Conservation (phyloP, 2,113 vertebrate genomes). For the Zingel zingel region DNA sequence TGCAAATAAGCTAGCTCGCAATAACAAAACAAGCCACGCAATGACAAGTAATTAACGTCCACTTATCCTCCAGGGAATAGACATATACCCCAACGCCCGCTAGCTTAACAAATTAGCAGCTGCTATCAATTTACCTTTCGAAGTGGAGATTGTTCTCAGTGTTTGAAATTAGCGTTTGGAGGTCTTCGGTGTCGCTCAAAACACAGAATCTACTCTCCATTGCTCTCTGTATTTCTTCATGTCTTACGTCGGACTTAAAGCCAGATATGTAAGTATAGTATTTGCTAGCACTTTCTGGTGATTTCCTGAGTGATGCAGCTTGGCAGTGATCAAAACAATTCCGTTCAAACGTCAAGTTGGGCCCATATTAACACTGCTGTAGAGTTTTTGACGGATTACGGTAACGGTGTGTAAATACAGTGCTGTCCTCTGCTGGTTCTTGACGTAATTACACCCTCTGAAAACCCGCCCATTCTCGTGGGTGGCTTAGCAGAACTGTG, state of each 20-base stretch:
- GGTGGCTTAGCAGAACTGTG: neutral
- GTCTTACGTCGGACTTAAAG: constrained; percentile 51
- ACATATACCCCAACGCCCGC: neutral
- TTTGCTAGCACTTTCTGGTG: constrained; percentile 15
- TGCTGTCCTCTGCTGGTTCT: constrained; percentile 61
- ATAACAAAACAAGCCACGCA: constrained; percentile 24
- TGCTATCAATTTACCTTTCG: constrained; percentile 73
- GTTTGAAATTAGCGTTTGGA: constrained; percentile 67
- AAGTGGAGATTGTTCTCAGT: constrained; percentile 54
- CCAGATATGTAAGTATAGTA: neutral
- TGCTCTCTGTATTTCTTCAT: constrained; percentile 76
- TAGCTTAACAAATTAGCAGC: neutral
- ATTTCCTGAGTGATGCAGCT: neutral
- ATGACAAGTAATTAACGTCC: neutral
- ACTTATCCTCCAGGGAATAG: neutral
- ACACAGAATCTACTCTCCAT: constrained; percentile 82
- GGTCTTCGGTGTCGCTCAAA: constrained; percentile 78
- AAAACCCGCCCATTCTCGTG: neutral
- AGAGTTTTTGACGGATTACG: neutral
- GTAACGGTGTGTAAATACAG: neutral
- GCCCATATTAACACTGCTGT: constrained; percentile 41
- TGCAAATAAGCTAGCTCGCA: constrained; percentile 10
- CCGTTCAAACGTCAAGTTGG: neutral
- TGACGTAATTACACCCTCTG: neutral
- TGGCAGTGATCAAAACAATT: constrained; percentile 8